Evolutionary conservation across 1,140 invertebrate species (phyloP), one percentile per base, ranked within the genome.

Genomic region (Orchesella cincta): DNA sequence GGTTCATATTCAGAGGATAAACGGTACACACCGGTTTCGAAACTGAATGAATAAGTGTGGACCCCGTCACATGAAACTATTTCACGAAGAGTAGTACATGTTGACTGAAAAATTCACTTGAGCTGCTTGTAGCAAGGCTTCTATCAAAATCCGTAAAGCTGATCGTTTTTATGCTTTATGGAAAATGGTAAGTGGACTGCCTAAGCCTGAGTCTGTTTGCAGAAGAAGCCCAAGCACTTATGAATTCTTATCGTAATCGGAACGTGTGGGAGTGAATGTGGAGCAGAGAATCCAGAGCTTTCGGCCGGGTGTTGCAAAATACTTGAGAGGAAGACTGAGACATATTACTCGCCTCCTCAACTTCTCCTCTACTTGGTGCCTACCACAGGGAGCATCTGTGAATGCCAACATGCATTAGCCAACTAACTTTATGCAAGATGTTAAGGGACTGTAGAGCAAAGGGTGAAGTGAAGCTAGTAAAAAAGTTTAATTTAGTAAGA

Each of bases 401-500:
- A 8, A 46, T 46, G 39, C 39, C 39, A 46, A 46, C 39, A 46
- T 18, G 39, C 39, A 46, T 46, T 46, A 46, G 39, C 5, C 39
- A 46, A 46, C 39, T 18, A 46, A 46, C 39, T 46, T 46, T 46
- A 5, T 18, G 18, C 18, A 18, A 46, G 39, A n/a, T 46, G 39
- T 46, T 46, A 46, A 46, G 39, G 39, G 39, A 46, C 5, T 46
- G 5, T 8, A 46, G 23, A 57, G 54, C 54, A 57, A 26, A 46
- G 39, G 18, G 39, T 46, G 39, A 46, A 46, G 39, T 46, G 39
- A 46, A 46, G 18, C 39, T 46, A 46, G 39, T 46, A 46, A 46
- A 46, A 57, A 57, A 57, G 54, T 57, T 57, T 57, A 57, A 57
- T 57, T 57, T 57, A 57, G 54, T 57, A n/a, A n/a, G n/a, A n/a